Evolutionary conservation across 2,797 vertebrate genomes (phyloP), one percentile per base, ranked within the genome.

Genomic region (Acipenser oxyrinchus): DNA sequence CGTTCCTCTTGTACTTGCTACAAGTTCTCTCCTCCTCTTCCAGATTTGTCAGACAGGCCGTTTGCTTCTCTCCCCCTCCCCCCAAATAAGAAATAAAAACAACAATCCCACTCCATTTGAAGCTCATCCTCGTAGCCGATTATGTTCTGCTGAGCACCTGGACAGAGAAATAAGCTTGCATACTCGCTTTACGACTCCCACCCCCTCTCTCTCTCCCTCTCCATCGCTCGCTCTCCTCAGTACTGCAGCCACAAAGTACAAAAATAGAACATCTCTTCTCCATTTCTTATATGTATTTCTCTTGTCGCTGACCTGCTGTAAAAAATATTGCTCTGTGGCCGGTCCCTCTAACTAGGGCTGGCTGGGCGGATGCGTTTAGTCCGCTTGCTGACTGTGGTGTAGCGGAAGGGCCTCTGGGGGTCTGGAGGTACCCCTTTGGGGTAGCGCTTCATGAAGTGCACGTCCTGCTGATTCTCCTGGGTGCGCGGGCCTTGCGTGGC

Each of bases 391-490:
- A 94, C 89, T 6, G 92, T 93, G 60, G 92, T 94, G 74, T 92
- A 94, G 80, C 91, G 90, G 83, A 92, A 91, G 73, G 89, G 87
- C 78, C 87, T 89, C 84, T 90, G 91, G 69, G 87, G 78, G 58
- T 91, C 90, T 0, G 89, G 82, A 79, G 90, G 87, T 60, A 75
- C 77, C 12, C 91, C 90, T 70, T 91, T 90, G 63, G 90, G 91
- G 75, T 90, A 89, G 65, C 92, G 87, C 75, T 94, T 94, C 92
- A 94, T 92, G 81, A 94, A 93, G 84, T 94, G 92, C 60, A 94
- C 92, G 2, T 93, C 92, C 77, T 92, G 88, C 76, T 93, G 92
- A 76, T 93, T 94, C 75, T 92, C 90, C 65, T 89, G 86, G 13
- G 92, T 94, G 75, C 92, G 92, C 49, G 91, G 87, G 63, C 92